Percentiles rank a stretch among this genome's conserved stretches.
phyloP scores from a whole-genome alignment of 2,797 vertebrate genomes.

The Lacerta bilineata region DNA sequence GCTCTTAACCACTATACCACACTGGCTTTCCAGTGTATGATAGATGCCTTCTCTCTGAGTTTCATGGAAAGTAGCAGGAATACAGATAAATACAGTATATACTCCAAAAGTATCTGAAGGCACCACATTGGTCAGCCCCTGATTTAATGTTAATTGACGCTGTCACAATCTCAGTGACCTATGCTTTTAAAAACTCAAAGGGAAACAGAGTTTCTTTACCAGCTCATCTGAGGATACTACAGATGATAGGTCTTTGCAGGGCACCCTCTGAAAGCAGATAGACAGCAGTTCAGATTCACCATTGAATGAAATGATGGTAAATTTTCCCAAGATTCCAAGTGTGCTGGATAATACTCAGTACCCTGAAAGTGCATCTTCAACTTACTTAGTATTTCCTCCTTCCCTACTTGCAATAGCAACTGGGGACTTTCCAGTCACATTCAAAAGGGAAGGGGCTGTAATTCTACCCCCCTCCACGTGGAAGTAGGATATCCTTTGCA shows the following conservation, averaged over 20 bases:
- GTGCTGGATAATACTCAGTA: background rate
- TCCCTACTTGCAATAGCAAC: background rate
- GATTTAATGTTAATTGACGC: background rate
- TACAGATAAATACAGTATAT: background rate
- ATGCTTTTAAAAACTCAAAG: background rate
- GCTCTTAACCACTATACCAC: too few relatives aligned
- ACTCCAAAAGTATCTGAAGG: too few relatives aligned
- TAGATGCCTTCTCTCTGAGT: too few relatives aligned
- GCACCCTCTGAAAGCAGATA: background rate
- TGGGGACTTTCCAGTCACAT: background rate
- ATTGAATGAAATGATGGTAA: background rate
- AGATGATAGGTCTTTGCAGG: background rate
- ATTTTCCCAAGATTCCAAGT: background rate
- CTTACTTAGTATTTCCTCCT: background rate
- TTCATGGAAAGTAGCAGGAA: too few relatives aligned
- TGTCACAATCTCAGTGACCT: background rate
- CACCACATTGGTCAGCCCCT: too few relatives aligned
- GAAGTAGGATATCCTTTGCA: background rate
- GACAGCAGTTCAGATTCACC: background rate
- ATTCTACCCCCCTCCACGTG: background rate
- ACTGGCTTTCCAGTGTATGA: too few relatives aligned
- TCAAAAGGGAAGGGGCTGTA: background rate
- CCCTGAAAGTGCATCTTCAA: too few relatives aligned
- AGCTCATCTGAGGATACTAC: background rate
- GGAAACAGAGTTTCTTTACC: background rate